A percentile compares a stretch with the other conserved stretches of the same genome.
These are phyloP conservation scores for Diadophis punctatus DNA, from an alignment of 2,113 vertebrate species.

Conservation along the genomic window DNA sequence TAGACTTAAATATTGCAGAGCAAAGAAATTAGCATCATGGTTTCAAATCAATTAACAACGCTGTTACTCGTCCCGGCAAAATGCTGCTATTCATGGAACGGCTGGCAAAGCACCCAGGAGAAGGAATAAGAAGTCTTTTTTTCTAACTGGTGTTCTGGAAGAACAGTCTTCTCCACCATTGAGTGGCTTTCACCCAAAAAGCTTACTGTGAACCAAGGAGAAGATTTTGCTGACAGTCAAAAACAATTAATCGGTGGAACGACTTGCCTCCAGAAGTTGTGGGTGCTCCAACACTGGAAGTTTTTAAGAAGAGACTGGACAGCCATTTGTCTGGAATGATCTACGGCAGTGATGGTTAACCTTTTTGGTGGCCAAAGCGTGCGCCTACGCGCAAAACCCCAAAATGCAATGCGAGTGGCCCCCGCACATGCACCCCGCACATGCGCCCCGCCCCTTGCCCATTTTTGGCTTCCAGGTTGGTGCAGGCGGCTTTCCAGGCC, in stretches of 20 bases:
- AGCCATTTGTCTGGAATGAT: too few species aligned
- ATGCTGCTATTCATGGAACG: constrained; percentile 39
- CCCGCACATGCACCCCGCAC: too few species aligned
- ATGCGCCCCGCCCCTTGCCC: too few species aligned
- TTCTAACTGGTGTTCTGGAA: constrained; percentile 1
- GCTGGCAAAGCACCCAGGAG: constrained; percentile 58
- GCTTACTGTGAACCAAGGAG: background rate
- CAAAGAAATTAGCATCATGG: background rate
- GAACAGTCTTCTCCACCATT: background rate
- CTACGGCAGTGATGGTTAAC: too few species aligned
- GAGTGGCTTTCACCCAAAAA: background rate
- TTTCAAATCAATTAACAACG: background rate
- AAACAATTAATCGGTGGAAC: background rate
- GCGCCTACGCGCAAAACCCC: too few species aligned
- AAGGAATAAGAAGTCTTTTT: constrained; percentile 32
- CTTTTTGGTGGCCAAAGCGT: too few species aligned
- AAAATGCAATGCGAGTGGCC: too few species aligned
- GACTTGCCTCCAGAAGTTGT: too few species aligned
- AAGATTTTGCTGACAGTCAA: background rate
- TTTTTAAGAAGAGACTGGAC: too few species aligned
- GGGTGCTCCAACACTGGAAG: too few species aligned
- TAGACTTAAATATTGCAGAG: background rate
- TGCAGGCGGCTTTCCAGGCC: too few species aligned
- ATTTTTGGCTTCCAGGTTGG: too few species aligned
- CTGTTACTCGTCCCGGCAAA: background rate